Conservation (phyloP, 2,888 invertebrate species). For the Opisthograptis luteolata region DNA sequence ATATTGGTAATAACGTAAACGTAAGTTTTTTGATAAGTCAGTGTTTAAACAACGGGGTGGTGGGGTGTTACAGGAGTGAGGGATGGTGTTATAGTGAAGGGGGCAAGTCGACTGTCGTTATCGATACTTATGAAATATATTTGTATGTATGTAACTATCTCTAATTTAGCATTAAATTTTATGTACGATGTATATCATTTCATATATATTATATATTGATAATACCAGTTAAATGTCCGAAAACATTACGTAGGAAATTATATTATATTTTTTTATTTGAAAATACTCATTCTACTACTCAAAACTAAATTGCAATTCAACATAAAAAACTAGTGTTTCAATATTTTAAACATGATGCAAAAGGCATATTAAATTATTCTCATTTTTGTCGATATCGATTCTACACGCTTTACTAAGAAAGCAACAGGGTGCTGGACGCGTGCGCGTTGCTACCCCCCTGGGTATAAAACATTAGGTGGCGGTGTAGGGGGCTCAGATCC, state of each 20-base stretch:
- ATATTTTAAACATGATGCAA: too few species aligned
- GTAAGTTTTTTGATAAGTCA: constrained; percentile 84
- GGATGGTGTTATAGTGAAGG: constrained; percentile 56
- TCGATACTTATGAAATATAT: constrained; percentile 2
- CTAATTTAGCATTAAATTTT: neutral
- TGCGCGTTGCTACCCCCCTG: constrained; percentile 74
- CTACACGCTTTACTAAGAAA: constrained; percentile 59
- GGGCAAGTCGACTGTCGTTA: constrained; percentile 41
- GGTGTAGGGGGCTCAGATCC: constrained; percentile 62
- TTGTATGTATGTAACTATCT: too few species aligned
- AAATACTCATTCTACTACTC: too few species aligned
- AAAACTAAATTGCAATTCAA: too few species aligned
- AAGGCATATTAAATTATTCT: too few species aligned
- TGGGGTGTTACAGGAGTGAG: constrained; percentile 74
- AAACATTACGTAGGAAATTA: too few species aligned
- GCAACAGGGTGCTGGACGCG: constrained; percentile 83
- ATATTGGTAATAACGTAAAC: constrained; percentile 76
- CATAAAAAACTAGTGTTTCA: too few species aligned
- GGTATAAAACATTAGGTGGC: constrained; percentile 66
- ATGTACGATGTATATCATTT: too few species aligned
- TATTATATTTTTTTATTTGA: too few species aligned
- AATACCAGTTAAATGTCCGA: too few species aligned
- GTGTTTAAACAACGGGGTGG: constrained; percentile 79
- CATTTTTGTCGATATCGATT: constrained; percentile 49
- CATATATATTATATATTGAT: too few species aligned